These are phyloP conservation scores for Lytechinus pictus DNA, from an alignment of 35 echinoderm and acorn worm genomes.

Conservation along the genomic window DNA sequence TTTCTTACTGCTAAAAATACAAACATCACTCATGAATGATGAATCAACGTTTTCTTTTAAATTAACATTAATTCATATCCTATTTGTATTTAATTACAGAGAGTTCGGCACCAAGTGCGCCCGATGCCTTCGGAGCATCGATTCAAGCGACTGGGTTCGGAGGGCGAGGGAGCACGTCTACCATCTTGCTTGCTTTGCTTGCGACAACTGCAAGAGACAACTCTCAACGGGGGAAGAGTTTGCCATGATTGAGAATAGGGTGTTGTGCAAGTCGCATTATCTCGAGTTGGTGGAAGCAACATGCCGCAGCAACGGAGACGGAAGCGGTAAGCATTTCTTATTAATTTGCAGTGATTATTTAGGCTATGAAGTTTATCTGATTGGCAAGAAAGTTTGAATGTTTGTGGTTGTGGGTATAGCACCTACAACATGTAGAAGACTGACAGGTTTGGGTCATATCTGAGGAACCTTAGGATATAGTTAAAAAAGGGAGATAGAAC, in stretches of 20 bases:
- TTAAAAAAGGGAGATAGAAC: no score
- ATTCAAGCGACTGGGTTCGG: constrained; percentile 87
- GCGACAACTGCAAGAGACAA: constrained; percentile 91
- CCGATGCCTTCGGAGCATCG: constrained; percentile 66
- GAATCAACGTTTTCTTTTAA: neutral
- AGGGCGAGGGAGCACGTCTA: constrained; percentile 82
- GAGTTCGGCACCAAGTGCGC: constrained; percentile 83
- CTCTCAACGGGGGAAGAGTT: constrained; percentile 95
- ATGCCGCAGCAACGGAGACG: constrained; percentile 13
- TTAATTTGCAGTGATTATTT: no score
- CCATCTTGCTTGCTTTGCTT: constrained; percentile 94
- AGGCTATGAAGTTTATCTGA: no score
- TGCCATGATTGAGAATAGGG: constrained; percentile 74
- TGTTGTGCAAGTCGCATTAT: constrained; percentile 87
- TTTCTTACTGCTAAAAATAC: neutral
- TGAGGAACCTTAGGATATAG: no score
- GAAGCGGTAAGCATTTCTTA: neutral
- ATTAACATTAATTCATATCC: neutral
- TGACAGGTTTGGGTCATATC: no score
- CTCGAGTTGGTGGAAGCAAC: constrained; percentile 63
- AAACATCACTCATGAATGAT: no score
- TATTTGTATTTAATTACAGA: constrained; percentile 33
- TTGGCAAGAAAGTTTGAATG: no score
- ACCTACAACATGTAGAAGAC: no score
- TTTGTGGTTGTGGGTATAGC: no score